Evolutionary conservation across 2,797 vertebrate species (phyloP), one percentile per base, ranked within the genome.

Genomic region (Acropternis orthonyx): DNA sequence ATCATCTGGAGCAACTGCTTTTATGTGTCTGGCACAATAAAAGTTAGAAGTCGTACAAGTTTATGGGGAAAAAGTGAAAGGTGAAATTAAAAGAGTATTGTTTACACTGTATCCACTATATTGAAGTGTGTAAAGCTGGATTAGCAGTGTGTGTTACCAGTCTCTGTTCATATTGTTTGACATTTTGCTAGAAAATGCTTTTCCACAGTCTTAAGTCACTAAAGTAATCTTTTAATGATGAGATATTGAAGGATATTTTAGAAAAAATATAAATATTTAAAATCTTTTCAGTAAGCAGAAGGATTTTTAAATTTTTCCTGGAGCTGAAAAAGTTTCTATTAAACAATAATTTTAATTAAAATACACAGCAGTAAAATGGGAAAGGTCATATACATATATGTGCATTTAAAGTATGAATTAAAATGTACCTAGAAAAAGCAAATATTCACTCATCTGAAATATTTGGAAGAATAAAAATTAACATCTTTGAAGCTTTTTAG

Each of bases 61-160:
- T 83, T 81, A 34, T 61, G 54, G 27, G 34, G 2, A 85, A 93
- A 93, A 58, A 16, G 4, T 74, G 75, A 79, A 91, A 95, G 30
- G 34, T 74, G 52, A 91, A 89, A 96, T 95, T 91, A 93, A 93
- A 96, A 92, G 16, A 37, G 23, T 84, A 74, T 89, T 96, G 37
- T 94, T 95, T 92, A 89, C 67, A 46, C 63, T 67, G 44, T 73
- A 83, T 86, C 76, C 65, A 28, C 55, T 87, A 46, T 88, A 91
- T 69, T 94, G 78, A 73, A 94, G 66, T 54, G 32, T 86, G 28
- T 94, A 83, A 95, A 49, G 67, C 61, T 62, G 78, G 86, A 88
- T 96, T 86, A 94, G 37, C 65, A 27, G 28, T 93, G 48, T 94
- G 93, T 88, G 28, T 96, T 91, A 62, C 61, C 37, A 65, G 68